Percentiles rank a stretch among this genome's conserved stretches.
phyloP scores from a whole-genome alignment of 2,888 invertebrate genomes.

The Epinotia ramella region DNA sequence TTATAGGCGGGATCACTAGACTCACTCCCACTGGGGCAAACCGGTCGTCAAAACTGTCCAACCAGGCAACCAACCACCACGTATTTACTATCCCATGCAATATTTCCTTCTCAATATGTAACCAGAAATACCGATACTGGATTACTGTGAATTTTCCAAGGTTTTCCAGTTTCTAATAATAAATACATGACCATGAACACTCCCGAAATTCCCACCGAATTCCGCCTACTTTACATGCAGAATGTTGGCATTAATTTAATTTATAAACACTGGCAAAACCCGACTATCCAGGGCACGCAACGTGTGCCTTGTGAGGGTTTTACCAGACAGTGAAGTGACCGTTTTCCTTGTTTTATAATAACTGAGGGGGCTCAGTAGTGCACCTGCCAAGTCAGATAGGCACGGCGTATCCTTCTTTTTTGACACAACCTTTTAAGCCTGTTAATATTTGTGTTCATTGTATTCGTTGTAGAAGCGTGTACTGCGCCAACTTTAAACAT shows the following conservation, averaged over 20 bases:
- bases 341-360: constrained; percentile 24
- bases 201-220: constrained; percentile 1
- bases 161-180: background rate
- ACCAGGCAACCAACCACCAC: background rate
- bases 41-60: no score
- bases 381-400: background rate
- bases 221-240: background rate
- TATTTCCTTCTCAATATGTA: background rate
- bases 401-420: background rate
- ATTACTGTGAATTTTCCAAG: background rate
- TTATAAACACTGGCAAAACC: background rate
- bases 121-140: background rate
- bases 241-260: background rate
- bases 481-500: no score
- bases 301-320: constrained; percentile 6
- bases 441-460: background rate
- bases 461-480: no score
- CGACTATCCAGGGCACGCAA: background rate
- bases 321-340: constrained; percentile 11
- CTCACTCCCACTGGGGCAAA: no score
- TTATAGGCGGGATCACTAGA: no score
- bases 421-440: background rate
- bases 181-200: background rate
- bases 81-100: background rate
- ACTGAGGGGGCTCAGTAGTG: background rate